These are phyloP conservation scores for Apteryx mantelli DNA, from an alignment of 2,113 vertebrate species.

Conservation along the genomic window DNA sequence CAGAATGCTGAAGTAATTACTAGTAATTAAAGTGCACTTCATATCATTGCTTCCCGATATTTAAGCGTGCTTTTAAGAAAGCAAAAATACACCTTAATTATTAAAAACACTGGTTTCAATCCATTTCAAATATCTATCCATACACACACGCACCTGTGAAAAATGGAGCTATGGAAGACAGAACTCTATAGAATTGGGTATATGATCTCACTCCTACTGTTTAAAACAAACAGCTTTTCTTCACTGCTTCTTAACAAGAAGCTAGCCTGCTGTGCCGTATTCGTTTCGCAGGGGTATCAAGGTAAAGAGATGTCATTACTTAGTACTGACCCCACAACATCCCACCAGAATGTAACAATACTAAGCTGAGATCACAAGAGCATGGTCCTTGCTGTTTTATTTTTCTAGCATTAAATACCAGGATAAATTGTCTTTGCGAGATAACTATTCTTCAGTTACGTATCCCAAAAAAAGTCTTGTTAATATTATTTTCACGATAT, in stretches of 20 bases:
- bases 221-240: slow-evolving; percentile 70
- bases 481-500: not conserved
- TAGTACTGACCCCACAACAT: slow-evolving; percentile 16
- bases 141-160: slow-evolving; percentile 35
- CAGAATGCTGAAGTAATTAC: not conserved
- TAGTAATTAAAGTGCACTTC: slow-evolving; percentile 16
- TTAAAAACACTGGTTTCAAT: slow-evolving; percentile 41
- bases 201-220: slow-evolving; percentile 56
- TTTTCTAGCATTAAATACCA: not conserved
- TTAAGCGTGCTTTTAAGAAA: slow-evolving; percentile 44
- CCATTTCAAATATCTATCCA: not conserved
- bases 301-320: slow-evolving; percentile 50
- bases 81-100: slow-evolving; percentile 12
- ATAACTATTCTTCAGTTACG: not conserved
- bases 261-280: slow-evolving; percentile 22
- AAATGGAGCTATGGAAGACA: slow-evolving; percentile 38
- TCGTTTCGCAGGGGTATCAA: slow-evolving; percentile 29
- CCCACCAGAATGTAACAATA: slow-evolving; percentile 34
- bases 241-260: slow-evolving; percentile 35
- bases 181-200: not conserved
- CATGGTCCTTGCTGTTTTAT: not conserved
- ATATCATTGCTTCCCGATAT: slow-evolving; percentile 24
- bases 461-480: not conserved
- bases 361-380: not conserved
- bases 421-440: not conserved